Conservation (phyloP, 2,888 invertebrate genomes). For the Acleris cristana region DNA sequence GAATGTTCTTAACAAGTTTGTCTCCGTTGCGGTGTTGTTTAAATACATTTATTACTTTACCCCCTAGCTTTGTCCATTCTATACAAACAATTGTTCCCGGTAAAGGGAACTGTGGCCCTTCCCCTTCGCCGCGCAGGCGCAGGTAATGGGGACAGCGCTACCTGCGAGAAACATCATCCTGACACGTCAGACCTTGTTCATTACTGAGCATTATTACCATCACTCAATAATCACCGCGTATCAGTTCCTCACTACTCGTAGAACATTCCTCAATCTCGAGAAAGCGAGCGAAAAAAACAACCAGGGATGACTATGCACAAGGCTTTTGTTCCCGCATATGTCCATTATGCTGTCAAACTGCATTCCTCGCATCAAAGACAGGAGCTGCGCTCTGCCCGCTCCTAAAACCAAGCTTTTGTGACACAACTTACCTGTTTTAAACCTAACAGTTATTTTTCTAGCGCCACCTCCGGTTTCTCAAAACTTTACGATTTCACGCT, state of each 20-base stretch:
- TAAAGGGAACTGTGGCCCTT: constrained; percentile 69
- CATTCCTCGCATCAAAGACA: constrained; percentile 81
- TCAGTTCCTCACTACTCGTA: constrained; percentile 46
- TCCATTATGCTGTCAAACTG: constrained; percentile 78
- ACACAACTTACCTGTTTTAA: constrained; percentile 80
- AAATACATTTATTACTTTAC: constrained; percentile 43
- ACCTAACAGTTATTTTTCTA: constrained; percentile 77
- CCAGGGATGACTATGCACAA: constrained; percentile 76
- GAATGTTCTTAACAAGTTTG: not conserved
- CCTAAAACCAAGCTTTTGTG: constrained; percentile 71
- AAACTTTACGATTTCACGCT: constrained; percentile 57
- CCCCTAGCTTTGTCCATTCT: constrained; percentile 61
- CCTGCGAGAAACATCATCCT: constrained; percentile 65
- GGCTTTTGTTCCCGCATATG: constrained; percentile 81
- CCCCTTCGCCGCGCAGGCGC: constrained; percentile 54
- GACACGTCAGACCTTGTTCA: constrained; percentile 50
- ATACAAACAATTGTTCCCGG: constrained; percentile 69
- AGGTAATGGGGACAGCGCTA: constrained; percentile 73
- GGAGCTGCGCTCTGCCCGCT: constrained; percentile 76
- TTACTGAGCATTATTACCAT: constrained; percentile 28
- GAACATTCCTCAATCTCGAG: constrained; percentile 52
- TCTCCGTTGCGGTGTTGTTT: constrained; percentile 28
- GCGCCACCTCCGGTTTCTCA: constrained; percentile 60
- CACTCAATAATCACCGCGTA: constrained; percentile 38
- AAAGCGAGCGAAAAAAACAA: constrained; percentile 71